These are phyloP conservation scores for Anthoscopus minutus DNA, from an alignment of 2,113 vertebrate genomes.

Conservation along the genomic window DNA sequence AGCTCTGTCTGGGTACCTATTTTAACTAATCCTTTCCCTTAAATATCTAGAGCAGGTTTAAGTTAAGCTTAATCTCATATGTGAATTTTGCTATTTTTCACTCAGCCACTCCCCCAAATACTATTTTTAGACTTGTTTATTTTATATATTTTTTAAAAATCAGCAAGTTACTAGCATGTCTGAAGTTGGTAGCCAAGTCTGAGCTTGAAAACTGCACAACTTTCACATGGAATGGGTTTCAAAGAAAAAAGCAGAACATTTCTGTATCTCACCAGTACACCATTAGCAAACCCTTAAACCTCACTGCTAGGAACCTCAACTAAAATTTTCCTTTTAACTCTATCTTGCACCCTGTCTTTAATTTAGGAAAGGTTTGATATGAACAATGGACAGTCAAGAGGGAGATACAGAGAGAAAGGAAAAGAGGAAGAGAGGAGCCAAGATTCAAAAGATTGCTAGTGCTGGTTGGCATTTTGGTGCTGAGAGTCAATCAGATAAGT, in stretches of 20 bases:
- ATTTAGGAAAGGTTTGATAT: neutral
- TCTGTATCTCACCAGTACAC: neutral
- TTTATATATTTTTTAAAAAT: neutral
- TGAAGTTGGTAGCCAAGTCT: neutral
- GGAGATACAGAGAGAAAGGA: neutral
- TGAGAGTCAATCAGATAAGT: neutral
- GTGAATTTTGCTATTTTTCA: neutral
- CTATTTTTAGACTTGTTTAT: neutral
- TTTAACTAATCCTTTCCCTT: neutral
- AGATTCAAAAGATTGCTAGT: neutral
- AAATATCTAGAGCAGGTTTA: neutral
- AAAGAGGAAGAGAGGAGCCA: neutral
- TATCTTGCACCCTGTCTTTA: neutral
- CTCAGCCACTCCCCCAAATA: neutral
- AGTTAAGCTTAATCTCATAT: neutral
- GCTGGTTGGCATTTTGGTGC: neutral
- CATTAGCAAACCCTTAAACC: neutral
- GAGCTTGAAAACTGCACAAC: neutral
- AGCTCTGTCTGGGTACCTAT: neutral
- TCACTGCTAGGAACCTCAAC: neutral
- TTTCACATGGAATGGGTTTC: neutral
- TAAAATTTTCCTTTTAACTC: neutral
- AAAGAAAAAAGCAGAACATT: neutral
- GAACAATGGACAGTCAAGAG: neutral
- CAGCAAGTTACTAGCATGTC: neutral